These are phyloP conservation scores for Bujurquina vittata DNA, from an alignment of 2,113 vertebrate species.

Conservation along the genomic window DNA sequence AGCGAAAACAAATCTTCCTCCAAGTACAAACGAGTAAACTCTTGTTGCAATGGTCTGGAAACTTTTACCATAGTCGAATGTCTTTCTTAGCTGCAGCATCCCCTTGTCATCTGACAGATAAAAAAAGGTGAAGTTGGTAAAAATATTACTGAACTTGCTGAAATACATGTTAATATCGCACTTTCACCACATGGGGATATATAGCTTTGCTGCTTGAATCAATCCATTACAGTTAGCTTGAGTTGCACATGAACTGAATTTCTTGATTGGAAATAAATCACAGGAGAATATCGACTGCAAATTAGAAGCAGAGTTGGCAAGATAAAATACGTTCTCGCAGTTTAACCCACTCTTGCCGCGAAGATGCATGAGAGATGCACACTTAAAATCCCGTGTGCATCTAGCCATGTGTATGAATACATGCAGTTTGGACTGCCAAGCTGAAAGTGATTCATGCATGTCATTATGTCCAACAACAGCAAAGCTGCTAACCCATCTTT, in stretches of 20 bases:
- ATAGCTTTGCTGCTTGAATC: background rate
- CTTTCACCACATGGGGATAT: background rate
- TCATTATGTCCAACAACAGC: background rate
- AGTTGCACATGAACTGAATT: background rate
- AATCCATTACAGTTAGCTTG: background rate
- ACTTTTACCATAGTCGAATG: constrained; percentile 84
- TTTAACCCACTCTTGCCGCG: background rate
- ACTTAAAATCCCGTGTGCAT: background rate
- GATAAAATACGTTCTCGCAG: background rate
- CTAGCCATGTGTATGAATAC: background rate
- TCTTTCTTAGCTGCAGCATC: constrained; percentile 84
- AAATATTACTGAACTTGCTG: background rate
- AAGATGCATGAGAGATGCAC: background rate
- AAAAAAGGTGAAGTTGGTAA: background rate
- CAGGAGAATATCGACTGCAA: background rate
- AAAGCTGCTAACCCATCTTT: background rate
- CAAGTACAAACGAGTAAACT: constrained; percentile 92
- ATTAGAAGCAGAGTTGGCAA: background rate
- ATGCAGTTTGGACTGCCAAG: background rate
- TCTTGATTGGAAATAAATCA: background rate
- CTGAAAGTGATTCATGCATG: background rate
- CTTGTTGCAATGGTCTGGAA: constrained; percentile 86
- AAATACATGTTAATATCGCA: background rate
- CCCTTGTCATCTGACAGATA: constrained; percentile 84
- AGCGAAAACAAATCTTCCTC: constrained; percentile 91